Percentiles rank a stretch among this genome's conserved stretches.
phyloP scores from a whole-genome alignment of 2,113 vertebrate species.

The Fukomys damarensis region DNA sequence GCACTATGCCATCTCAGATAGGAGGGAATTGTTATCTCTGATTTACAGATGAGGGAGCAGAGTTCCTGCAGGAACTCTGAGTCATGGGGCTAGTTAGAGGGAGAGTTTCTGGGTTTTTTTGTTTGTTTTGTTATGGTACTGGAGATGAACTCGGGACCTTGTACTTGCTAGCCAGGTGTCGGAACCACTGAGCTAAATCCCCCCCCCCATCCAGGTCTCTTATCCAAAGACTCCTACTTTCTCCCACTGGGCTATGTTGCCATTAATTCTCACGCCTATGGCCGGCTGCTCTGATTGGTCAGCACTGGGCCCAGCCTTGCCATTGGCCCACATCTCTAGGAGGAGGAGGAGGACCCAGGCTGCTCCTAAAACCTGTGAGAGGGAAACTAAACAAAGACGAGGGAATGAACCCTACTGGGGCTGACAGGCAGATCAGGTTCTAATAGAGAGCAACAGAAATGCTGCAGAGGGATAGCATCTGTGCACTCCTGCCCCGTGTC shows the following conservation, averaged over 20 bases:
- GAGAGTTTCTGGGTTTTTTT: not conserved
- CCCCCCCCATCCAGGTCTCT: no score
- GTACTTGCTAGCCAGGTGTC: no score
- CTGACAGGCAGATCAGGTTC: not conserved
- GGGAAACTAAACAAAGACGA: not conserved
- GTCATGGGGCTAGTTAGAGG: not conserved
- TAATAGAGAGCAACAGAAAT: not conserved
- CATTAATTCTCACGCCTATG: not conserved
- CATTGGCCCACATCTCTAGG: not conserved
- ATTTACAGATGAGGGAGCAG: not conserved
- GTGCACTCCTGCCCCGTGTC: not conserved
- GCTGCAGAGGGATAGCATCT: not conserved
- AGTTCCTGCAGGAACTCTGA: not conserved
- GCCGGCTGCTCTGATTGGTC: not conserved
- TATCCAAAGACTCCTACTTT: not conserved
- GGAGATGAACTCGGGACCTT: no score
- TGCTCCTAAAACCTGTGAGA: not conserved
- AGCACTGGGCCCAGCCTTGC: not conserved
- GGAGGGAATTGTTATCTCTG: not conserved
- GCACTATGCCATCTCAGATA: accelerated
- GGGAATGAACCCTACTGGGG: not conserved
- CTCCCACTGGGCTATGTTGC: accelerated
- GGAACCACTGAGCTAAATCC: no score
- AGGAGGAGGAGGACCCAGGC: not conserved
- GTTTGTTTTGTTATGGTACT: no score